These are phyloP conservation scores for Pseudanteris insignis DNA, from an alignment of 2,888 invertebrate genomes.

Conservation along the genomic window DNA sequence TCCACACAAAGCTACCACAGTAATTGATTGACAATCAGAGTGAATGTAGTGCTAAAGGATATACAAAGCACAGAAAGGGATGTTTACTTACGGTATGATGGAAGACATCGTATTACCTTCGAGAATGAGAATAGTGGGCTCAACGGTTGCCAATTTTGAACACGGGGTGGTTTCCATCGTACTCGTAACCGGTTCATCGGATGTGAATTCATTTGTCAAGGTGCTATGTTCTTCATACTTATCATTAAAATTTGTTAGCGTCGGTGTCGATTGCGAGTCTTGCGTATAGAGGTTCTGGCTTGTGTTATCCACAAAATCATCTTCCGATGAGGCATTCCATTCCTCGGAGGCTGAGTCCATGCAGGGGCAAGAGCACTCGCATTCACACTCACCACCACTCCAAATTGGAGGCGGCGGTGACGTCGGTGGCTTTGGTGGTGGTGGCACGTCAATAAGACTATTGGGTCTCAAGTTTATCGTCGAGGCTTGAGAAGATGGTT, in stretches of 20 bases:
- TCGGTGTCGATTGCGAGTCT: conserved; percentile 11
- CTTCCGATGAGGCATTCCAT: conserved; percentile 53
- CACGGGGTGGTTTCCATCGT: conserved; percentile 55
- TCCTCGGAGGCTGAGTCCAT: conserved; percentile 68
- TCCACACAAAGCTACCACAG: conserved; percentile 27
- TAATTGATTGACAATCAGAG: conserved; percentile 18
- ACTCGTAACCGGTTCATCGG: conserved; percentile 49
- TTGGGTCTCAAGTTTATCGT: conserved; percentile 13
- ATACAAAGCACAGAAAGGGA: conserved; percentile 13
- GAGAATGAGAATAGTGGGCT: conserved; percentile 81
- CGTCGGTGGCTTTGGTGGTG: conserved; percentile 60
- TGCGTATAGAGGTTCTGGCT: not conserved
- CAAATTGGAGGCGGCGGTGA: conserved; percentile 60
- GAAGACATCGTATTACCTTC: conserved; percentile 82
- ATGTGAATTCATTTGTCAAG: conserved; percentile 46
- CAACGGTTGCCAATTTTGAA: conserved; percentile 69
- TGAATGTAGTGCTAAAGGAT: conserved; percentile 18
- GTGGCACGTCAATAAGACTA: conserved; percentile 52
- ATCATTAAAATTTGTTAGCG: conserved; percentile 41
- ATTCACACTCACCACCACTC: conserved; percentile 79
- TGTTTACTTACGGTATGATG: conserved; percentile 16
- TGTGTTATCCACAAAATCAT: conserved; percentile 19
- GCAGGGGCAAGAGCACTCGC: conserved; percentile 79
- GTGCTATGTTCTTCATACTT: conserved; percentile 26
- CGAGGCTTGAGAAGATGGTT: conserved; percentile 45